Evolutionary conservation across 2,113 vertebrate species (phyloP).

Genomic region (Cathartes aura): DNA sequence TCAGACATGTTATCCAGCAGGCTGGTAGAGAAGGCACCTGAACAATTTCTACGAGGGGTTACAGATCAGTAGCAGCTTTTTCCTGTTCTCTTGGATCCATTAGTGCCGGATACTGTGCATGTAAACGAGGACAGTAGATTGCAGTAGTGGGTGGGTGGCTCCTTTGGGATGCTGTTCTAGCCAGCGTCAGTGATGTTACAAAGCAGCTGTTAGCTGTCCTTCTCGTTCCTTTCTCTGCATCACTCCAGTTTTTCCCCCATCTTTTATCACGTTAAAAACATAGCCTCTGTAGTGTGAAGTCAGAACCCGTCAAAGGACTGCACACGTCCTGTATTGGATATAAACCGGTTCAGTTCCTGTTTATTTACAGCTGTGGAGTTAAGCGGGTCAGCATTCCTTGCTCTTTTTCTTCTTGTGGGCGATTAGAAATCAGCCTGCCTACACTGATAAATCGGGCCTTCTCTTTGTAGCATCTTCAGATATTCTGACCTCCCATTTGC

Average conservation of each 20-base stretch:
- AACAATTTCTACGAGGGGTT: background rate
- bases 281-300: background rate
- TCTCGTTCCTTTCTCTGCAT: background rate
- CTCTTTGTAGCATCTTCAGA: background rate
- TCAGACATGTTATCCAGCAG: background rate
- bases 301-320: background rate
- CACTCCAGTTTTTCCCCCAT: accelerated
- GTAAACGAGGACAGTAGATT: background rate
- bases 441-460: background rate
- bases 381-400: background rate
- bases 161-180: background rate
- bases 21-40: background rate
- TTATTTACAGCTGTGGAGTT: background rate
- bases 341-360: background rate
- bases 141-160: background rate
- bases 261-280: background rate
- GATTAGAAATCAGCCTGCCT: background rate
- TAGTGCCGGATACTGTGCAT: background rate
- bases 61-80: background rate
- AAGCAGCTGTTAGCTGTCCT: background rate
- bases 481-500: background rate
- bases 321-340: accelerated
- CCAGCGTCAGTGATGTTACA: background rate
- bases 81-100: background rate
- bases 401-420: background rate